phyloP scores from a whole-genome alignment of 2,888 invertebrate genomes.

The Phlogophora meticulosa region DNA sequence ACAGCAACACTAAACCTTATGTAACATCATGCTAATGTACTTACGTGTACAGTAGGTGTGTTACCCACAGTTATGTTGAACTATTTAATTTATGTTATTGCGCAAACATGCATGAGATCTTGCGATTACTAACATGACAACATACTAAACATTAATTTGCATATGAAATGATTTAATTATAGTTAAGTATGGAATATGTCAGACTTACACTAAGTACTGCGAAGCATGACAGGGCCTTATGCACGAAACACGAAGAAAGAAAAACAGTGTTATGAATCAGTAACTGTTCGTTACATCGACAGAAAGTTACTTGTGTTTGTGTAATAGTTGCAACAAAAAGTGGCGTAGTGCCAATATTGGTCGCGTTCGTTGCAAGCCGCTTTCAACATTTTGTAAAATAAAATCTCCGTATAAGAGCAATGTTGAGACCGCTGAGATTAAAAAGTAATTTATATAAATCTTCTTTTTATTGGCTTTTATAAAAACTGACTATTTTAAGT shows the following conservation, averaged over 20 bases:
- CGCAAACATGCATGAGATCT: constrained; percentile 48
- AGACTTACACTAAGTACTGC: constrained; percentile 9
- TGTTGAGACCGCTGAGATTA: constrained; percentile 36
- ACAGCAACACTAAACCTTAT: constrained; percentile 32
- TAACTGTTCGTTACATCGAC: constrained; percentile 24
- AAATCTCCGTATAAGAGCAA: constrained; percentile 41
- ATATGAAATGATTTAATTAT: constrained; percentile 49
- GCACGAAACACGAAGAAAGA: not conserved
- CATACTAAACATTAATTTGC: constrained; percentile 44
- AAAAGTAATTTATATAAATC: constrained; percentile 45
- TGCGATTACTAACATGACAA: constrained; percentile 47
- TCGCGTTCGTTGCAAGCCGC: constrained; percentile 17
- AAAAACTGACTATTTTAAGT: no score
- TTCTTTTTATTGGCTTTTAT: no score
- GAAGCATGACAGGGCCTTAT: constrained; percentile 8
- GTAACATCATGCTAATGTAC: constrained; percentile 23
- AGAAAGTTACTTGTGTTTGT: constrained; percentile 32
- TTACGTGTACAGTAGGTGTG: constrained; percentile 36
- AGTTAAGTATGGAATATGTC: constrained; percentile 21
- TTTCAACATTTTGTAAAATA: constrained; percentile 47
- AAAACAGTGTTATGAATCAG: constrained; percentile 15
- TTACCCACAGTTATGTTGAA: constrained; percentile 28
- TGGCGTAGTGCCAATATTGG: constrained; percentile 58
- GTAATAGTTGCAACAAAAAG: constrained; percentile 42
- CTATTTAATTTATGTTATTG: constrained; percentile 44